phyloP scores from a whole-genome alignment of 2,113 vertebrate genomes.

The Marcusenius ussheri region DNA sequence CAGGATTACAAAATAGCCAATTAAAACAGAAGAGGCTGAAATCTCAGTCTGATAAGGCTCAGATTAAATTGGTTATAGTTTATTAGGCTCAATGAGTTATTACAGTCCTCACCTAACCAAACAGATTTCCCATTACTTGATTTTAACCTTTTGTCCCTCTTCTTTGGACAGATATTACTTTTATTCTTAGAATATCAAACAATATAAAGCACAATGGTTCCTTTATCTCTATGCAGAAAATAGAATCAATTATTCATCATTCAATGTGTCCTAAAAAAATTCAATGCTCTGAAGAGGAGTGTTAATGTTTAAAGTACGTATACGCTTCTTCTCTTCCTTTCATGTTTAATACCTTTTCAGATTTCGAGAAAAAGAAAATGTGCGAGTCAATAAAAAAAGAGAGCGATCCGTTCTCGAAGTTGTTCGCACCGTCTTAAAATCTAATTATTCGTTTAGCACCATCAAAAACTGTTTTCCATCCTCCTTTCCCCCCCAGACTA shows the following conservation, averaged over 20 bases:
- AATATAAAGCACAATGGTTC: slow-evolving; percentile 26
- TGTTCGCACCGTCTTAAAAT: slow-evolving; percentile 15
- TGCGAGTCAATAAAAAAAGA: background rate
- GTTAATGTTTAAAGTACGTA: background rate
- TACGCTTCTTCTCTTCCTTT: background rate
- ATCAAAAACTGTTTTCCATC: slow-evolving; percentile 18
- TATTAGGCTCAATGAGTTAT: slow-evolving; percentile 77
- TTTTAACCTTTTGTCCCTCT: slow-evolving; percentile 58
- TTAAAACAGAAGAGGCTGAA: slow-evolving; percentile 93
- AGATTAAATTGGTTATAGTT: slow-evolving; percentile 80
- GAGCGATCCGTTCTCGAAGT: background rate
- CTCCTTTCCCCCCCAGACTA: slow-evolving; percentile 26
- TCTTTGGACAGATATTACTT: slow-evolving; percentile 61
- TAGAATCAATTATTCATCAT: slow-evolving; percentile 10
- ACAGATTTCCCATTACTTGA: slow-evolving; percentile 70
- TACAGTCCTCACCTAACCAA: slow-evolving; percentile 69
- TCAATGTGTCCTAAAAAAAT: background rate
- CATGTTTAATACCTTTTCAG: slow-evolving; percentile 3
- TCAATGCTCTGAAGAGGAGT: background rate
- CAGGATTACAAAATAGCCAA: slow-evolving; percentile 99
- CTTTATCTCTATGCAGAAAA: slow-evolving; percentile 58
- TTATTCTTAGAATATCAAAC: slow-evolving; percentile 15
- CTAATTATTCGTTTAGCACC: slow-evolving; percentile 27
- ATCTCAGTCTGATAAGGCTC: slow-evolving; percentile 80
- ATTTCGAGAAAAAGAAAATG: background rate